Evolutionary conservation across 2,113 vertebrate genomes (phyloP).

Genomic region (Isichthys henryi): DNA sequence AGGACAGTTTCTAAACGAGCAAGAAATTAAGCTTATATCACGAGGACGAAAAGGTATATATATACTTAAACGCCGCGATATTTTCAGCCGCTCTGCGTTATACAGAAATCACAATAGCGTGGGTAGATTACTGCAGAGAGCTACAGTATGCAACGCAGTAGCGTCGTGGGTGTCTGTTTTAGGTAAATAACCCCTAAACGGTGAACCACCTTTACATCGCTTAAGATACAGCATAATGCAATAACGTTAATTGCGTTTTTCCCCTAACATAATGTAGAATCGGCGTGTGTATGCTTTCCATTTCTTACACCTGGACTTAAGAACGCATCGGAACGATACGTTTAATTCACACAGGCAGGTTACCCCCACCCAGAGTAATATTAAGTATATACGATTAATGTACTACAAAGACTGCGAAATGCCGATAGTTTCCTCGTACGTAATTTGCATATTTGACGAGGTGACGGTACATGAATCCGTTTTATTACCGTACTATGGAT

Average conservation of each 20-base stretch:
- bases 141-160: background rate
- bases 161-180: background rate
- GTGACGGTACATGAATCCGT: background rate
- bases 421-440: background rate
- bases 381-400: background rate
- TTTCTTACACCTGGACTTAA: background rate
- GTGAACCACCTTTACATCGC: background rate
- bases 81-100: background rate
- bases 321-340: background rate
- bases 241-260: background rate
- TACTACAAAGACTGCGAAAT: background rate
- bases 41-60: background rate
- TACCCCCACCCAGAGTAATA: background rate
- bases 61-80: background rate
- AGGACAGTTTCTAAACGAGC: background rate
- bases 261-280: background rate
- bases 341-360: background rate
- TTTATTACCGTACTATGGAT: background rate
- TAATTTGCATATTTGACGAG: background rate
- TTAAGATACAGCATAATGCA: background rate
- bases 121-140: background rate
- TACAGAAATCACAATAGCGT: background rate
- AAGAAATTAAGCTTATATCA: background rate
- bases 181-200: background rate
- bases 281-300: background rate